Evolutionary conservation across 2,113 vertebrate genomes (phyloP).

Genomic region (Casuarius casuarius): DNA sequence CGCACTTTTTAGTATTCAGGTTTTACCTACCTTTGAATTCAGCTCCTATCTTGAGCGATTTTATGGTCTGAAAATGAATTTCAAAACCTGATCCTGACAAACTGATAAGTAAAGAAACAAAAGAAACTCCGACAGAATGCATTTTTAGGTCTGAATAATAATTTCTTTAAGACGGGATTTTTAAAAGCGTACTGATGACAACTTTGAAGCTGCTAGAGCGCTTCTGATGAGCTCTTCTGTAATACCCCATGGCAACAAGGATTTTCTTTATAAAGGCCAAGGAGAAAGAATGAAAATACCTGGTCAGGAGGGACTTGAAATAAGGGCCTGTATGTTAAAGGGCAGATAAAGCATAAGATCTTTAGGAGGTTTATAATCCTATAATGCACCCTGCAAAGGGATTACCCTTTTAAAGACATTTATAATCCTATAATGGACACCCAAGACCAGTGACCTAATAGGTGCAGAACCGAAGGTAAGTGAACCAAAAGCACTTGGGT

Average conservation of each 20-base stretch:
- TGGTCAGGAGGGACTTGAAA: slow-evolving; percentile 60
- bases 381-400: slow-evolving; percentile 61
- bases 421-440: slow-evolving; percentile 71
- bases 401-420: slow-evolving; percentile 72
- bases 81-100: not conserved
- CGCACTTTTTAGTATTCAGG: not conserved
- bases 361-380: slow-evolving; percentile 65
- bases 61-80: not conserved
- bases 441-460: slow-evolving; percentile 58
- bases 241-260: slow-evolving; percentile 30
- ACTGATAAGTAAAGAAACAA: not conserved
- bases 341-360: slow-evolving; percentile 60
- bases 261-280: slow-evolving; percentile 65
- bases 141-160: not conserved
- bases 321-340: slow-evolving; percentile 66
- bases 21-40: not conserved
- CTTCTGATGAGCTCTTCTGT: not conserved
- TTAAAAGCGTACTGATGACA: slow-evolving; percentile 14
- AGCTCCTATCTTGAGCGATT: not conserved
- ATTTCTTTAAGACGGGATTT: not conserved
- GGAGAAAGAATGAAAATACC: slow-evolving; percentile 55
- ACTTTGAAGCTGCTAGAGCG: not conserved
- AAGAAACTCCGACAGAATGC: not conserved
- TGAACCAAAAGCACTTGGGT: slow-evolving; percentile 34
- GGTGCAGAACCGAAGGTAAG: not conserved